phyloP scores from a whole-genome alignment of 1,140 invertebrate species.

The Drosophila truncata region DNA sequence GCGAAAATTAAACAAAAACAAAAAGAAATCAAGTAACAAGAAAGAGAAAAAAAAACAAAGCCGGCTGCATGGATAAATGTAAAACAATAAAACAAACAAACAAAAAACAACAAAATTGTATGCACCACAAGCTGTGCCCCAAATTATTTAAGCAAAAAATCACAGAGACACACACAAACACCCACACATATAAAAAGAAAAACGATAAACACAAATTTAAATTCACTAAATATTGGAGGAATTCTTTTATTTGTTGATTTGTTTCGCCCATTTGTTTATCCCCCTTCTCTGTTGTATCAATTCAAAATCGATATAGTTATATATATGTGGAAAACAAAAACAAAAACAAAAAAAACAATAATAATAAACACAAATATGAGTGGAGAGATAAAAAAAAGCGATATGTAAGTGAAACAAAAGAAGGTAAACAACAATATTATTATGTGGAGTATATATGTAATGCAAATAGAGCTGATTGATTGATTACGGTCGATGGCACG shows the following conservation, averaged over 20 bases:
- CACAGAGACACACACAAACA: conserved; percentile 2
- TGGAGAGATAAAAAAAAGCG: conserved; percentile 34
- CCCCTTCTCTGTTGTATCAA: conserved; percentile 52
- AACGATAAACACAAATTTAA: conserved; percentile 24
- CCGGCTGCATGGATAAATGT: conserved; percentile 14
- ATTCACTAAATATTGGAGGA: conserved; percentile 31
- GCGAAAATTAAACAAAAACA: conserved; percentile 32
- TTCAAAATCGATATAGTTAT: conserved; percentile 45
- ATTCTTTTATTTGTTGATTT: conserved; percentile 29
- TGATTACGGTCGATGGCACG: conserved; percentile 61
- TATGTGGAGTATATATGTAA: conserved; percentile 51
- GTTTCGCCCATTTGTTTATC: conserved; percentile 12
- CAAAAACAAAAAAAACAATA: conserved; percentile 33
- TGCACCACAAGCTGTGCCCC: conserved; percentile 40
- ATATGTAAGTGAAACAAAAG: conserved; percentile 18
- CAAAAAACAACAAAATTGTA: conserved; percentile 23
- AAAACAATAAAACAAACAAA: conserved; percentile 17
- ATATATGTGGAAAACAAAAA: conserved; percentile 33
- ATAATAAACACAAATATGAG: conserved; percentile 59
- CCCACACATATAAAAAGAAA: neutral
- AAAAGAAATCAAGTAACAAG: neutral
- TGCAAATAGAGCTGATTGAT: conserved; percentile 61
- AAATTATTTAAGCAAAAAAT: conserved; percentile 17
- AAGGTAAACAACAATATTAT: conserved; percentile 48
- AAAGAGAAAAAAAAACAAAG: conserved; percentile 4